Base-by-base conservation (phyloP, 1,140 invertebrate species). In the Procambarus clarkii region DNA sequence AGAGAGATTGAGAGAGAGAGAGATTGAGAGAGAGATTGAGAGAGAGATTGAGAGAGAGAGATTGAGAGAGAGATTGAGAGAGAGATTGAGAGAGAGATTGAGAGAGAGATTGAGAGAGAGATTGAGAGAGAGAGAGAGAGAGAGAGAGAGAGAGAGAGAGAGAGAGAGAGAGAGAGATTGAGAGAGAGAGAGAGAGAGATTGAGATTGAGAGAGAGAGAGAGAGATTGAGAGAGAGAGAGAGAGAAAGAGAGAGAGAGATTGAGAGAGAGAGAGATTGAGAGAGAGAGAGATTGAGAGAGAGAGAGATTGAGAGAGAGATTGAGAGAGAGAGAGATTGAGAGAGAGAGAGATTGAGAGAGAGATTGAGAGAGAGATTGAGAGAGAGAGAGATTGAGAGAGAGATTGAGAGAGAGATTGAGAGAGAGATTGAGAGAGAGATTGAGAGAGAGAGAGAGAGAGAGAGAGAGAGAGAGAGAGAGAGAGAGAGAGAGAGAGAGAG, bases 381-480 rank as follows among this genome's bases (percentile, higher is more conserved):
- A 50, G 44, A 46, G 84, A 74, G 84, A 86, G 84, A 86, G 84
- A 86, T n/a, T n/a, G 84, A 86, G 21, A 48, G 69, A 86, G 45
- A 77, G 71, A 77, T n/a, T n/a, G 45, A 58, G 18, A 77, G 71
- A 50, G 64, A 77, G 18, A 74, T n/a, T n/a, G 71, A 76, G 45
- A 21, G 48, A 86, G 84, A 50, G 84, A 24, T n/a, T n/a, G 71
- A 50, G 84, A 77, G 71, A 11, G 60, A 2, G 60, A 15, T n/a
- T n/a, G 82, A 8, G 34, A 45, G 60, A 15, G 82, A 4, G 0
- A 2, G 60, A 4, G 18, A 7, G 18, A 64, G 1, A 64, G 60
- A 18, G 60, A 64, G 18, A 64, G 60, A 18, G 18, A 64, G 60
- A 64, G 11, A 64, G 18, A 18, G 60, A 64, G 18, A 18, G 18